A percentile compares a stretch with the other conserved stretches of the same genome.
These are phyloP conservation scores for Drosophila truncata DNA, from an alignment of 1,140 invertebrate species.

Conservation along the genomic window DNA sequence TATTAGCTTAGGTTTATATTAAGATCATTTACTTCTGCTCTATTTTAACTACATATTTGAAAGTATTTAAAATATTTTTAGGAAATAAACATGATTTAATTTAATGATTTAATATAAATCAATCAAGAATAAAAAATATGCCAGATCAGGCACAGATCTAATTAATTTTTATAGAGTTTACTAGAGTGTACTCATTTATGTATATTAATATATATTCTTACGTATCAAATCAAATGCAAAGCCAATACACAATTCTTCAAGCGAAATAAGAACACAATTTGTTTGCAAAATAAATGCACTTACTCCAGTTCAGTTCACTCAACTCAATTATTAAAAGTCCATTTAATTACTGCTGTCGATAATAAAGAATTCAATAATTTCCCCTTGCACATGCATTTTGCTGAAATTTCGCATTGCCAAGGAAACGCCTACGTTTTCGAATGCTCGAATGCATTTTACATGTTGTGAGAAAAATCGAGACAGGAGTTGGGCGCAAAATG, in stretches of 20 bases:
- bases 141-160: too few relatives aligned
- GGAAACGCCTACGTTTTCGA: slow-evolving; percentile 20
- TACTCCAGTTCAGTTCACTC: background rate
- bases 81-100: too few relatives aligned
- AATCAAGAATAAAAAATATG: too few relatives aligned
- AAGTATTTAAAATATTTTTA: too few relatives aligned
- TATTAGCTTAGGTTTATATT: too few relatives aligned
- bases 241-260: too few relatives aligned
- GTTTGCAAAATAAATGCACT: slow-evolving; percentile 3
- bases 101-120: too few relatives aligned
- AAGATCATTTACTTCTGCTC: too few relatives aligned
- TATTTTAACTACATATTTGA: too few relatives aligned
- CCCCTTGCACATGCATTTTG: background rate
- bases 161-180: too few relatives aligned
- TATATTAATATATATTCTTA: background rate
- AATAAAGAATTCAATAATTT: slow-evolving; percentile 4
- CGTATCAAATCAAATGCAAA: background rate
- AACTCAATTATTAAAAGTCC: slow-evolving; percentile 3
- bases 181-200: too few relatives aligned
- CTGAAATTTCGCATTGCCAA: slow-evolving; percentile 2
- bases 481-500: slow-evolving; percentile 15
- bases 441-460: slow-evolving; percentile 51
- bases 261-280: background rate
- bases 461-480: slow-evolving; percentile 33
- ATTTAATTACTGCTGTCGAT: slow-evolving; percentile 8